These are phyloP conservation scores for Protodeltote pygarga DNA, from an alignment of 2,888 invertebrate species.

Conservation along the genomic window DNA sequence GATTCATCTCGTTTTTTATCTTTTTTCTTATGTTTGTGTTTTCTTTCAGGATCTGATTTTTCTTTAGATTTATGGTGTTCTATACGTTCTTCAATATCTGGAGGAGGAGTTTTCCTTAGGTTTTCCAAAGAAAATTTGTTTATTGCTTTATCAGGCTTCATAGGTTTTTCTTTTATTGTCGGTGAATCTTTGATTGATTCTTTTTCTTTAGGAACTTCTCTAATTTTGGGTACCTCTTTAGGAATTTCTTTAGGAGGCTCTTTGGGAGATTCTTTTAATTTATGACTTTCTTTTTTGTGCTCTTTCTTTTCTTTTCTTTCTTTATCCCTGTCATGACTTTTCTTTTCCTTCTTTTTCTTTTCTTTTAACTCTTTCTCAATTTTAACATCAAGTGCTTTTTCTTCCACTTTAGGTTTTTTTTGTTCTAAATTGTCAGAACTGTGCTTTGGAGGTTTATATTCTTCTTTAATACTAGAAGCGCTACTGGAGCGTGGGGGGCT, in stretches of 20 bases:
- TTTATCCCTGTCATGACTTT: conserved; percentile 88
- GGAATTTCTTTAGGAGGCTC: conserved; percentile 70
- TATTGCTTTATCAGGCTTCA: conserved; percentile 74
- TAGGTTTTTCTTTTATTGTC: conserved; percentile 70
- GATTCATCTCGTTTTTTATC: conserved; percentile 89
- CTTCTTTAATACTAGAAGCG: conserved; percentile 79
- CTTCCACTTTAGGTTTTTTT: conserved; percentile 79
- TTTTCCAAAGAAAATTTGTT: conserved; percentile 84
- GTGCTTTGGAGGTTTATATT: conserved; percentile 73
- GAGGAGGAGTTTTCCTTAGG: conserved; percentile 78
- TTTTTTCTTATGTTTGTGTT: conserved; percentile 89
- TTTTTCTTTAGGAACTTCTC: conserved; percentile 72
- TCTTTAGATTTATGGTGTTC: conserved; percentile 80
- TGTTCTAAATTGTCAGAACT: conserved; percentile 65
- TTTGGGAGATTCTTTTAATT: conserved; percentile 79
- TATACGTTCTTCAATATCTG: conserved; percentile 69
- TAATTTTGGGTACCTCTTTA: conserved; percentile 69
- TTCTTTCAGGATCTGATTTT: conserved; percentile 83
- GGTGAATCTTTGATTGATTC: conserved; percentile 68
- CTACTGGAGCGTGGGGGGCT: conserved; percentile 78
- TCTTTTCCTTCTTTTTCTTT: conserved; percentile 88
- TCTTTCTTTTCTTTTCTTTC: conserved; percentile 87
- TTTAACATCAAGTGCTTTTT: conserved; percentile 85
- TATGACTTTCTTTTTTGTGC: conserved; percentile 86
- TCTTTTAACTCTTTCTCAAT: conserved; percentile 83